Base-by-base conservation (phyloP, 2,797 vertebrate species). In the Tangara arthus region DNA sequence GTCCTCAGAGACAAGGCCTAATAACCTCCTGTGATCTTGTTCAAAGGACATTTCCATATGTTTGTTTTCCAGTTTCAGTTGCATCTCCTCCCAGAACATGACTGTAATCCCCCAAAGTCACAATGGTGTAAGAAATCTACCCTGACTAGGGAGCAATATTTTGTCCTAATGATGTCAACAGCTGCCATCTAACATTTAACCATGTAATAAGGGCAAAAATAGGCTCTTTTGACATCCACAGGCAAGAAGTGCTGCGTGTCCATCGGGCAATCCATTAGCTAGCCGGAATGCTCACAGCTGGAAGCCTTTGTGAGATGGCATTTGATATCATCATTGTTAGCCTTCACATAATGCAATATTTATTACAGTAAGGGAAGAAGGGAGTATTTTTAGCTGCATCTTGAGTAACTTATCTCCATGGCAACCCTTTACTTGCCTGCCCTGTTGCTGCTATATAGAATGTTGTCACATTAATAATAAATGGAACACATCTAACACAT, bases 381-480 rank as follows among this genome's bases (percentile, higher is more conserved):
- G 69, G 88, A 94, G 89, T 97, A 97, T 97, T 97, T 97, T 97
- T 97, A 97, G 97, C 97, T 94, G 87, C 93, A 94, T 97, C 96
- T 97, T 97, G 96, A 97, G 96, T 96, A 97, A 97, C 95, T 87
- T 92, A 97, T 97, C 96, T 96, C 97, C 97, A 97, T 97, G 96
- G 97, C 92, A 97, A 97, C 97, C 75, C 63, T 89, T 96, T 96
- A 94, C 95, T 97, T 95, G 93, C 94, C 90, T 93, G 93, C 94
- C 73, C 95, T 94, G 93, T 96, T 97, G 90, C 94, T 89, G 93
- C 96, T 97, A 77, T 94, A 95, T 94, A 92, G 96, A 96, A 95
- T 96, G 95, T 96, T 96, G 97, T 96, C 94, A 96, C 95, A 95
- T 97, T 97, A 97, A 97, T 97, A 97, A 97, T 97, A 97, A 97